Percentiles rank a stretch among this genome's conserved stretches.
Conservation (phyloP, 2,113 vertebrate genomes). For the Sitta europaea region DNA sequence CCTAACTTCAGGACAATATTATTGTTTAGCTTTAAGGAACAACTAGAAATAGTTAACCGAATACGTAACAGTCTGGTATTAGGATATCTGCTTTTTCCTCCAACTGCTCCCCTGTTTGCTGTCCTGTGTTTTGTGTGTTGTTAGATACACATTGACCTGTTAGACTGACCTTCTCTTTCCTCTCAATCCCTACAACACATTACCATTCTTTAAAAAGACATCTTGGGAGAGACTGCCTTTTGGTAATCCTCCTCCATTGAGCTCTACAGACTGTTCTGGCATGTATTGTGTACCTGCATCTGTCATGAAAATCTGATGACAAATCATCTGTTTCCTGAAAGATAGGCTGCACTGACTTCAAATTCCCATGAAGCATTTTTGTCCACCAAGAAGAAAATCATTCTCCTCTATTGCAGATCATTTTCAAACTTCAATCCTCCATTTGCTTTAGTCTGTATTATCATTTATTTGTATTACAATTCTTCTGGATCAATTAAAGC, state of each 20-base stretch:
- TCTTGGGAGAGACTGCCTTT: constrained; percentile 26
- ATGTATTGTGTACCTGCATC: constrained; percentile 53
- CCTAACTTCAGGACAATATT: neutral
- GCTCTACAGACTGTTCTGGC: constrained; percentile 15
- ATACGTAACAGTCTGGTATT: neutral
- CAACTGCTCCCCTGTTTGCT: neutral
- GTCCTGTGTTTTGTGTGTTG: constrained; percentile 13
- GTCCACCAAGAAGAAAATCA: constrained; percentile 51
- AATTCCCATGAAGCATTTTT: constrained; percentile 49
- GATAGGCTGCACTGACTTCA: constrained; percentile 53
- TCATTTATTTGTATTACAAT: constrained; percentile 33
- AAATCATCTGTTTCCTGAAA: constrained; percentile 65
- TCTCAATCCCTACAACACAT: neutral
- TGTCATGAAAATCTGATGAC: constrained; percentile 50
- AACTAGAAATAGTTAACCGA: neutral
- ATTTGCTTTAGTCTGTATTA: constrained; percentile 17
- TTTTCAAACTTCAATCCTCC: neutral
- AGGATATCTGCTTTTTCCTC: neutral
- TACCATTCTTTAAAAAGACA: constrained; percentile 52
- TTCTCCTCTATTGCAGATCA: constrained; percentile 19
- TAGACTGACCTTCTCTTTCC: constrained; percentile 27
- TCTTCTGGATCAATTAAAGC: constrained; percentile 30
- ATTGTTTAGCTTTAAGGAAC: neutral
- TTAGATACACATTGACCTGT: constrained; percentile 37
- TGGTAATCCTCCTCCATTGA: constrained; percentile 18